Evolutionary conservation across 2,888 invertebrate species (phyloP), one percentile per base, ranked within the genome.

Genomic region (Frankliniella fusca): DNA sequence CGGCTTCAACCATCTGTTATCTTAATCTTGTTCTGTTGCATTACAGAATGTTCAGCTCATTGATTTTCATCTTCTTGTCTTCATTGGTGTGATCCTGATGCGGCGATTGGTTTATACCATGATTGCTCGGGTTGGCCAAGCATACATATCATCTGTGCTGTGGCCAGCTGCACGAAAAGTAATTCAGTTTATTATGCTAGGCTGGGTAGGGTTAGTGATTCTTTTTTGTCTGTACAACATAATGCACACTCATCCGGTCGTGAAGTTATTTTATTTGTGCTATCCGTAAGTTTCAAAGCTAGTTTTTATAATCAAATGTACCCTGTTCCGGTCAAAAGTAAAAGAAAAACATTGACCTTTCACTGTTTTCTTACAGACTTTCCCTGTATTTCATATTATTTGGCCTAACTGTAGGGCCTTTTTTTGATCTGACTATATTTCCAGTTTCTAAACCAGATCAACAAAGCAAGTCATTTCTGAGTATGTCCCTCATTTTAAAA

Each of bases 31-130:
- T 80, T 82, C 28, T 65, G 80, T 50, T 81, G 27, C 12, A 83
- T 76, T 81, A 50, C 80, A 83, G 84, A 82, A 38, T 79, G 38
- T 61, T 80, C 9, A 76, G 88, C 89, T 98, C 85, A 97, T 99
- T 86, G 98, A 99, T 88, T 92, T 93, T 0, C 93, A 97, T 87
- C 89, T 99, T 83, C 92, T 97, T 80, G 91, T 93, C 82, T 95
- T 98, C 87, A 95, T 98, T 85, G 90, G 94, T 83, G 91, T 95
- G 12, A 90, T 98, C 85, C 90, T 97, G 85, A 92, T 93, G 38
- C 90, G 97, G 83, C 91, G 97, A 85, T 90, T 98, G 82, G 88
- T 97, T 15, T 94, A 94, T 85, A 91, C 92, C 83, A 84, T 92
- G 48, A 88, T 91, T 80, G 87, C 91, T 83, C 89, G 89, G 83